Evolutionary conservation across 1,140 invertebrate genomes (phyloP).

Genomic region (Philaenus spumarius): DNA sequence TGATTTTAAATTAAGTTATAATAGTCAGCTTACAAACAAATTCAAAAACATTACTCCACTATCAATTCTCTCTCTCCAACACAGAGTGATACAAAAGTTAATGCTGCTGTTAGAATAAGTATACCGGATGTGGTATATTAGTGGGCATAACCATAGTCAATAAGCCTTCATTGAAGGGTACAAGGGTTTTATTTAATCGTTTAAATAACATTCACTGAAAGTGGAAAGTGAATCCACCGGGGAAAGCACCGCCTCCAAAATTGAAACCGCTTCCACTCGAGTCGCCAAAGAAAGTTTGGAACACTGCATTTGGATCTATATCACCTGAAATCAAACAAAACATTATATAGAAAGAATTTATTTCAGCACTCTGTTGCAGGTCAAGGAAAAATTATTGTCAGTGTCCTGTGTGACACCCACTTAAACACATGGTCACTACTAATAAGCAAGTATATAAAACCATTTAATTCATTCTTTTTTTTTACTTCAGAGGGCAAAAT

Average conservation of each 20-base stretch:
- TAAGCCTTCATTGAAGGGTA: too few species aligned
- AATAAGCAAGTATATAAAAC: neutral
- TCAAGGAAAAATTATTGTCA: conserved; percentile 27
- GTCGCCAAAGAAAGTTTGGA: conserved; percentile 69
- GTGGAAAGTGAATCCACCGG: conserved; percentile 57
- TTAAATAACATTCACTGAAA: conserved; percentile 38
- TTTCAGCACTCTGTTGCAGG: too few species aligned
- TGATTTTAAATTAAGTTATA: too few species aligned
- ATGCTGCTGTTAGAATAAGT: too few species aligned
- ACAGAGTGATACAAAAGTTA: too few species aligned
- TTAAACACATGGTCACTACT: neutral
- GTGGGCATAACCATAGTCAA: too few species aligned
- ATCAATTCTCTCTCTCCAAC: too few species aligned
- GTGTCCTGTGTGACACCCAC: neutral
- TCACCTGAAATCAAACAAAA: conserved; percentile 50
- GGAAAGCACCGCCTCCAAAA: conserved; percentile 39
- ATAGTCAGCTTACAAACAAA: too few species aligned
- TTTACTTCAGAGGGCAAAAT: neutral
- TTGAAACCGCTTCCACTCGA: conserved; percentile 39
- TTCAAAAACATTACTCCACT: too few species aligned
- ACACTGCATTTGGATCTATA: conserved; percentile 69
- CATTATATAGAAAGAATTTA: too few species aligned
- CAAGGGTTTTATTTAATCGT: neutral
- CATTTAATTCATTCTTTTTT: neutral
- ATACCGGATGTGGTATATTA: too few species aligned